Evolutionary conservation across 2,888 invertebrate species (phyloP), one percentile per base, ranked within the genome.

Genomic region (Philhelius pedissequus): DNA sequence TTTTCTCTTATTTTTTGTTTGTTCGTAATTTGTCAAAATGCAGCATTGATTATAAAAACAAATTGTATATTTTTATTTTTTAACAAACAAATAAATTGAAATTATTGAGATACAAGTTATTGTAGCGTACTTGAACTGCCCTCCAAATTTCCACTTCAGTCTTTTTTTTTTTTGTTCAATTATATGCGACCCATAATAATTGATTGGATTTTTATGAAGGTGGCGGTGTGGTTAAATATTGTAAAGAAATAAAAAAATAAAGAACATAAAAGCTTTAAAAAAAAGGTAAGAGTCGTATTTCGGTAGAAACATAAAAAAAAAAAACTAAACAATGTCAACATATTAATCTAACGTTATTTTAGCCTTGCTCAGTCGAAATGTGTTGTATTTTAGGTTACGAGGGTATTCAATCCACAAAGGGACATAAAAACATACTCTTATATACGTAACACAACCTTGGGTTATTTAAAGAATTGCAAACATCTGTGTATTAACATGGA

Each of bases 71-170:
- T 60, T 35, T 56, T 66, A 54, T 43, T 56, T 58, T 52, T 54
- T 38, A 43, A 54, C 40, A 60, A 71, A 43, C 25, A 74, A 58
- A 56, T 52, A 20, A 80, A 77, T 68, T 69, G 30, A 40, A 74
- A 69, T 27, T 32, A 73, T 40, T 38, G 11, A 30, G 48, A 73
- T 52, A 54, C 32, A 22, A 74, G 54, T 66, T 66, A 52, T 35
- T 22, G 45, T 68, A 52, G 95, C 95, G 91, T 95, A 95, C 95
- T 95, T 95, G 95, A 90, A 95, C 92, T 88, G 94, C 94, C 92
- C 95, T 94, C 95, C 95, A 95, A 91, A 95, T 94, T 93, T 95
- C 94, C 93, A 95, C 93, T 93, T 95, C 90, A 76, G 89, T 88
- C 90, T 89, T 32, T 83, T 71, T 50, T 25, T 5, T 3, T 13